Base-by-base conservation (phyloP, 2,797 vertebrate species). In the Periophthalmus magnuspinnatus region DNA sequence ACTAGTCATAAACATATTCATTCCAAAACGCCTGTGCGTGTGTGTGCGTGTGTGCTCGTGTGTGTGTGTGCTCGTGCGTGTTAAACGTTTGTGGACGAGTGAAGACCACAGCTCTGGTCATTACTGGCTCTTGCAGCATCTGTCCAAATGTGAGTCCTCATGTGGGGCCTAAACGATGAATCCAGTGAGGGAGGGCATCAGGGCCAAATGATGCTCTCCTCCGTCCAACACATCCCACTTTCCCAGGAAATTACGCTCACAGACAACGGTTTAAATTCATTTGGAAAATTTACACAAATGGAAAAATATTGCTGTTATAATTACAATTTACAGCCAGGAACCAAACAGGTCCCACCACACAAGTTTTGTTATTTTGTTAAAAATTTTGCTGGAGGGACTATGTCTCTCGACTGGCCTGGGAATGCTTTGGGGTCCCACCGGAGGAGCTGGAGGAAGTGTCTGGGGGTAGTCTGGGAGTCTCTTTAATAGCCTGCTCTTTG, bases 111-210 rank as follows among this genome's bases (percentile, higher is more conserved):
- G 82, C 88, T 76, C 90, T 90, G 90, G 89, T 75, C 83, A 78
- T 87, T 79, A 84, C 80, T 79, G 17, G n/a, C 81, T 82, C 88
- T 83, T 52, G 54, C 70, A 82, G 83, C 85, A 90, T 93, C 87
- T 91, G 91, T 90, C 82, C 82, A 86, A 84, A 82, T 86, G 75
- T 88, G 90, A 90, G 86, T 91, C 90, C 86, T 90, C 88, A 91
- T 92, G 82, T 84, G 79, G 70, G 81, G 82, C 84, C 59, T 45
- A 75, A 80, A 83, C 87, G 88, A 86, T 90, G 76, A 72, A 84
- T 81, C 81, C 75, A 56, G 78, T 82, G 48, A 83, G 65, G 68
- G 63, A 33, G 45, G 74, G 77, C 75, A 76, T 77, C 75, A 64
- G 69, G 69, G 69, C 70, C 67, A 76, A 81, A 83, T 76, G 79